Evolutionary conservation across 2,888 invertebrate species (phyloP).

Genomic region (Salpingus planirostris): DNA sequence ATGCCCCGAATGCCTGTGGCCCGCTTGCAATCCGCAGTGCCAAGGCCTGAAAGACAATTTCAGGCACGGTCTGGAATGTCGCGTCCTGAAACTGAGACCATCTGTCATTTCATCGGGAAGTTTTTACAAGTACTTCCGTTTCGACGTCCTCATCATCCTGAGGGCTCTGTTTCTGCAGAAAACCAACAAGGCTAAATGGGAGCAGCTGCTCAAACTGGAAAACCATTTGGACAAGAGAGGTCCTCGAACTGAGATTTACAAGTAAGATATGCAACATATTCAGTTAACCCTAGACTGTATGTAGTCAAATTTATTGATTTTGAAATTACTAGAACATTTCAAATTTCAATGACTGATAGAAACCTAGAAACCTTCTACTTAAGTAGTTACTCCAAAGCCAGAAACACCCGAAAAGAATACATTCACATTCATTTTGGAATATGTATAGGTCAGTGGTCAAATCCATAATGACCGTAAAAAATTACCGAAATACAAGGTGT

Average conservation of each 20-base stretch:
- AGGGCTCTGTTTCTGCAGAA: constrained; percentile 54
- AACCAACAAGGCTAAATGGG: constrained; percentile 47
- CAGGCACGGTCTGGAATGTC: constrained; percentile 58
- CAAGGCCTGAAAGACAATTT: constrained; percentile 49
- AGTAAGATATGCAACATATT: too few species aligned
- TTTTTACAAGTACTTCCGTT: constrained; percentile 40
- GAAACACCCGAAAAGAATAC: too few species aligned
- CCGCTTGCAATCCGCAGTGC: constrained; percentile 57
- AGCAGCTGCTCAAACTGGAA: constrained; percentile 47
- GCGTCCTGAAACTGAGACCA: constrained; percentile 36
- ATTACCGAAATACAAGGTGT: too few species aligned
- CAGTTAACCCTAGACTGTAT: too few species aligned
- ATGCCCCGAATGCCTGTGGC: constrained; percentile 57
- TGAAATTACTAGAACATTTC: too few species aligned
- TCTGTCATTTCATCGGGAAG: neutral
- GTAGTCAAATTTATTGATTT: too few species aligned
- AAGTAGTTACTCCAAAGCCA: too few species aligned
- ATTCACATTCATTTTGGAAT: too few species aligned
- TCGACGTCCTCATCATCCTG: constrained; percentile 57
- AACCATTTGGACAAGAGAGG: constrained; percentile 56
- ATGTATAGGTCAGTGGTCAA: too few species aligned
- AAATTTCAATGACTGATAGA: too few species aligned
- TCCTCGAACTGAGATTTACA: constrained; percentile 56
- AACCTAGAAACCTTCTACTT: too few species aligned
- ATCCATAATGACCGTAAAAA: too few species aligned